Evolutionary conservation across 1,140 invertebrate species (phyloP), one percentile per base, ranked within the genome.

Genomic region (Trichonephila inaurata): DNA sequence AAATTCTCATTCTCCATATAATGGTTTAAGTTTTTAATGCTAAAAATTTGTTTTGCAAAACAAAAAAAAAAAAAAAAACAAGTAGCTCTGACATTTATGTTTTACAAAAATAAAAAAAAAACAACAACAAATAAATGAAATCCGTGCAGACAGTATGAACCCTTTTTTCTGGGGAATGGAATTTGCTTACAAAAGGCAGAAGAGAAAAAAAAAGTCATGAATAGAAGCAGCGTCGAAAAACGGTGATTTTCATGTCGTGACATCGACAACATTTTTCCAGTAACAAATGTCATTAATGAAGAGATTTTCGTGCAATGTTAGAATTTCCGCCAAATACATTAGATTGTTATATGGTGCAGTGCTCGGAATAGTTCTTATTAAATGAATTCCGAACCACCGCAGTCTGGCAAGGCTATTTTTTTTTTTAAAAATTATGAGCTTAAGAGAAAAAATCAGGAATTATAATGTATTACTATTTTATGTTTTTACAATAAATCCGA

Each of bases 211-310:
- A 24, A 24, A 33, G 24, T 72, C 24, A 72, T 24, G 24, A 72
- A 72, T 72, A 28, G 24, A 72, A 72, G 7, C 12, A 14, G 7
- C 21, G 21, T 12, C 7, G 66, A 69, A 21, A 24, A 69, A 69
- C 28, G 19, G 6, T 28, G 19, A 86, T 86, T 86, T 86, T 61
- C 83, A 86, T 60, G n/a, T 5, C 83, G 14, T 86, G 58, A 86
- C 51, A 61, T 24, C n/a, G 58, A 61, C 16, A n/a, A 51, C 0
- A 61, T 86, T 61, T 86, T 86, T 61, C n/a, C 14, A 24, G n/a
- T n/a, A 44, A 86, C 58, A 86, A 62, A 86, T 86, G 24, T 18
- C 58, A 58, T 58, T 86, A 86, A 86, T 86, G n/a, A 86, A 86
- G 83, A 44, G 5, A 86, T n/a, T 86, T 86, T n/a, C 21, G 83